Evolutionary conservation across 2,888 invertebrate species (phyloP).

Genomic region (Alitta virens): DNA sequence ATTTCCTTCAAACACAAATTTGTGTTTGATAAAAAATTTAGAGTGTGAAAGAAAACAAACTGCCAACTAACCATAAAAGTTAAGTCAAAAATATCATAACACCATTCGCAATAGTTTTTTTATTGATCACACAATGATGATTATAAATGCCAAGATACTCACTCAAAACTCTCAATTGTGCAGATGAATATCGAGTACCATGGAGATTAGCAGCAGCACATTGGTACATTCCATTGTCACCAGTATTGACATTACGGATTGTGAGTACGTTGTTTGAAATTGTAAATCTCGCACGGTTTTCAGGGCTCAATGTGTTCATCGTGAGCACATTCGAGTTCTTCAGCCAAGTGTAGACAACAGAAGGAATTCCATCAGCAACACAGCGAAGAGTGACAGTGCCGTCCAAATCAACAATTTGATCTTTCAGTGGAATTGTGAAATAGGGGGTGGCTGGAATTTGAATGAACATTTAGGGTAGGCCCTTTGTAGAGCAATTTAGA

Average conservation of each 20-base stretch:
- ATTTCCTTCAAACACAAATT: too few relatives aligned
- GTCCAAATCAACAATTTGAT: conserved; percentile 45
- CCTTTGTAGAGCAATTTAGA: too few relatives aligned
- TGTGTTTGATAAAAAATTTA: too few relatives aligned
- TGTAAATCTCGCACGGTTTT: conserved; percentile 14
- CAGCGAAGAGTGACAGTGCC: conserved; percentile 47
- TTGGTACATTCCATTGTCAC: conserved; percentile 93
- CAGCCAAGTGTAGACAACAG: conserved; percentile 42
- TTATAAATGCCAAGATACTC: too few relatives aligned
- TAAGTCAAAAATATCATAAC: too few relatives aligned
- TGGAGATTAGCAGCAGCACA: conserved; percentile 83
- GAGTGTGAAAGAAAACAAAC: too few relatives aligned
- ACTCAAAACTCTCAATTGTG: conserved; percentile 83
- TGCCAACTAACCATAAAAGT: too few relatives aligned
- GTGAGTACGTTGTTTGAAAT: conserved; percentile 27
- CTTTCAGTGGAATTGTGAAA: conserved; percentile 42
- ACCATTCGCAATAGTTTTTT: too few relatives aligned
- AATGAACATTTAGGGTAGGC: too few relatives aligned
- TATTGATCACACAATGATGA: too few relatives aligned
- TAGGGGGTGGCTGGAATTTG: conserved; percentile 44
- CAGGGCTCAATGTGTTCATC: background rate
- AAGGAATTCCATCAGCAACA: conserved; percentile 42
- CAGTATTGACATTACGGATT: conserved; percentile 33
- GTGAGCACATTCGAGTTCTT: conserved; percentile 31
- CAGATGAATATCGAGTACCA: conserved; percentile 81